Evolutionary conservation across 1,140 invertebrate species (phyloP).

Genomic region (Teleopsis dalmanni): DNA sequence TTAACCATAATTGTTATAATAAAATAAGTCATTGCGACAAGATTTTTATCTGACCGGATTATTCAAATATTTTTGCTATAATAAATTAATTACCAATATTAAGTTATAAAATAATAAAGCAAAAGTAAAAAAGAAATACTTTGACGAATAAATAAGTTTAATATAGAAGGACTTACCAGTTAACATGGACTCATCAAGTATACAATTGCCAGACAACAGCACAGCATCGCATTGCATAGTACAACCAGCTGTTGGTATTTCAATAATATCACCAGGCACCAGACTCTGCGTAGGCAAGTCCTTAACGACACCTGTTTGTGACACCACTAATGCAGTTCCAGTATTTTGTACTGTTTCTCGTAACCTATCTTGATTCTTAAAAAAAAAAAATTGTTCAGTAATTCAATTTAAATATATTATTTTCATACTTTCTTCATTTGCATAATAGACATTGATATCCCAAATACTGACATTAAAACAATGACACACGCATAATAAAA

Average conservation of each 20-base stretch:
- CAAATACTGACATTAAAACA: conserved; percentile 76
- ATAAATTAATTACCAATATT: no score
- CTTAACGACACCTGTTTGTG: conserved; percentile 46
- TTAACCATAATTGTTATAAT: no score
- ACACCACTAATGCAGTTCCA: conserved; percentile 52
- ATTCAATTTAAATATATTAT: conserved; percentile 1
- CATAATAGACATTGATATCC: conserved; percentile 71
- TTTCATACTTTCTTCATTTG: conserved; percentile 69
- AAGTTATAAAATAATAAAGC: no score
- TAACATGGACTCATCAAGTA: conserved; percentile 94
- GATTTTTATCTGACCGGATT: no score
- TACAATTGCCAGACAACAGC: conserved; percentile 77
- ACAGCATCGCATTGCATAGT: conserved; percentile 86
- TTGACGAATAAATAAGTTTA: conserved; percentile 75
- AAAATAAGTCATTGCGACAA: no score
- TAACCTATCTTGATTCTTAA: conserved; percentile 63
- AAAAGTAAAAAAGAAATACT: no score
- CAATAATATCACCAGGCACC: conserved; percentile 89
- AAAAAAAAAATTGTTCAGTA: neutral
- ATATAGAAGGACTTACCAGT: conserved; percentile 87
- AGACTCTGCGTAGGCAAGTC: conserved; percentile 54
- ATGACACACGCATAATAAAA: conserved; percentile 82
- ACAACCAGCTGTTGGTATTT: conserved; percentile 77
- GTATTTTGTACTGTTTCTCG: conserved; percentile 60
- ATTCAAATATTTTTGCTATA: no score